These are phyloP conservation scores for Sarcophaga variegata DNA, from an alignment of 2,888 invertebrate species.

Conservation along the genomic window DNA sequence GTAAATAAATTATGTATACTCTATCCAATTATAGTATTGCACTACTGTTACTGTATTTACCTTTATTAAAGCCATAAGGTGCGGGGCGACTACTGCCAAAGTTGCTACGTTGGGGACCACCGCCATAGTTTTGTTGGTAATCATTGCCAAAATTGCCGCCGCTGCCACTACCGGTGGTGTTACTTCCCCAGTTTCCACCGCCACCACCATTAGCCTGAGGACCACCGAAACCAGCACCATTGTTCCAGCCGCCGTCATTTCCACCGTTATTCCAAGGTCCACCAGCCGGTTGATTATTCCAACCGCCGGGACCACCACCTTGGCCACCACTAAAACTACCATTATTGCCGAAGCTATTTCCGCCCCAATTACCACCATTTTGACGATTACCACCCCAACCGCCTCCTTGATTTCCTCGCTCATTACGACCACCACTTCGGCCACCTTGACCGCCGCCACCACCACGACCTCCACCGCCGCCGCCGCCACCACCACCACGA, in stretches of 20 bases:
- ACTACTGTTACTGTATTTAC: slow-evolving; percentile 64
- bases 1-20: neutral
- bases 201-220: slow-evolving; percentile 79
- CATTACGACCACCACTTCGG: slow-evolving; percentile 75
- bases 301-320: slow-evolving; percentile 75
- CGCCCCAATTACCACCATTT: slow-evolving; percentile 81
- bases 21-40: neutral
- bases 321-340: slow-evolving; percentile 80
- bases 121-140: slow-evolving; percentile 92
- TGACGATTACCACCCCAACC: slow-evolving; percentile 80
- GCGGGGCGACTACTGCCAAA: slow-evolving; percentile 78
- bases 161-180: slow-evolving; percentile 71
- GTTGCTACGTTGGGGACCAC: slow-evolving; percentile 90
- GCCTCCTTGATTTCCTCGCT: slow-evolving; percentile 82
- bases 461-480: slow-evolving; percentile 83
- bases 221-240: slow-evolving; percentile 74
- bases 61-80: slow-evolving; percentile 79
- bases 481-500: slow-evolving; percentile 82
- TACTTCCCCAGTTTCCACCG: slow-evolving; percentile 79
- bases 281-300: slow-evolving; percentile 81
- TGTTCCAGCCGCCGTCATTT: slow-evolving; percentile 75
- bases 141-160: slow-evolving; percentile 82
- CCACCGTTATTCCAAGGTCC: slow-evolving; percentile 78
- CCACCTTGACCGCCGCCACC: slow-evolving; percentile 80
- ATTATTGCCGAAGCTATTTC: slow-evolving; percentile 74